Evolutionary conservation across 2,888 invertebrate species (phyloP).

Genomic region (Steinernema scapterisci): DNA sequence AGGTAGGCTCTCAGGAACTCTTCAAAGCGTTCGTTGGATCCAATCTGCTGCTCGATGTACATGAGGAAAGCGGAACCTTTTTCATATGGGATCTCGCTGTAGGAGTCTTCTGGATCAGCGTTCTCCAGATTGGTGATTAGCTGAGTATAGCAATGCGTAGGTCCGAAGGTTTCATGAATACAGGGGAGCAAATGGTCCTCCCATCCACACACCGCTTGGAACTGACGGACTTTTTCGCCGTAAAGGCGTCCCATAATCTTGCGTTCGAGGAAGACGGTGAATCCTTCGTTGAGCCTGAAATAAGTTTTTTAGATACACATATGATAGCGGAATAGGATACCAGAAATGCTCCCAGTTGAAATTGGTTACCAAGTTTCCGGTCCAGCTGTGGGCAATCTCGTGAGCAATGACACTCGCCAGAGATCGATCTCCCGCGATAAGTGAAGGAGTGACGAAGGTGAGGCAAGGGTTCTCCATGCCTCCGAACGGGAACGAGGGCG

Average conservation of each 20-base stretch:
- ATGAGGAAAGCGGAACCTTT: slow-evolving; percentile 85
- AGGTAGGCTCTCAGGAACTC: slow-evolving; percentile 83
- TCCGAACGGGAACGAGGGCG: slow-evolving; percentile 90
- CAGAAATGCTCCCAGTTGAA: slow-evolving; percentile 92
- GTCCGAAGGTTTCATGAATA: slow-evolving; percentile 70
- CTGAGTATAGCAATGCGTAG: slow-evolving; percentile 62
- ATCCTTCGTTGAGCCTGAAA: slow-evolving; percentile 83
- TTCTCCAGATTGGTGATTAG: slow-evolving; percentile 73
- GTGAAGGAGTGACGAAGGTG: slow-evolving; percentile 90
- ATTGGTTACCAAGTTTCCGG: slow-evolving; percentile 91
- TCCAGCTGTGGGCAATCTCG: slow-evolving; percentile 94
- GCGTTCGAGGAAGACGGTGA: slow-evolving; percentile 87
- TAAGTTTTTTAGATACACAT: too few relatives aligned
- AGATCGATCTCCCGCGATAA: slow-evolving; percentile 88
- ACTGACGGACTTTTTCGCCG: slow-evolving; percentile 76
- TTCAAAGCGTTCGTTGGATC: slow-evolving; percentile 80
- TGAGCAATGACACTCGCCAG: slow-evolving; percentile 83
- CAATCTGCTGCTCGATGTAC: slow-evolving; percentile 81
- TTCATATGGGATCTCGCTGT: slow-evolving; percentile 87
- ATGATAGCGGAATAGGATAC: too few relatives aligned
- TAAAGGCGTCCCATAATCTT: slow-evolving; percentile 80
- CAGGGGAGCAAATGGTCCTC: slow-evolving; percentile 77
- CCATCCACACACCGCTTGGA: slow-evolving; percentile 80
- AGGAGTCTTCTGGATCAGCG: slow-evolving; percentile 88
- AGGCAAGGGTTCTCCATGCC: slow-evolving; percentile 98